These are phyloP conservation scores for Caenorhabditis uteleia DNA, from an alignment of 2,888 invertebrate species.

Conservation along the genomic window DNA sequence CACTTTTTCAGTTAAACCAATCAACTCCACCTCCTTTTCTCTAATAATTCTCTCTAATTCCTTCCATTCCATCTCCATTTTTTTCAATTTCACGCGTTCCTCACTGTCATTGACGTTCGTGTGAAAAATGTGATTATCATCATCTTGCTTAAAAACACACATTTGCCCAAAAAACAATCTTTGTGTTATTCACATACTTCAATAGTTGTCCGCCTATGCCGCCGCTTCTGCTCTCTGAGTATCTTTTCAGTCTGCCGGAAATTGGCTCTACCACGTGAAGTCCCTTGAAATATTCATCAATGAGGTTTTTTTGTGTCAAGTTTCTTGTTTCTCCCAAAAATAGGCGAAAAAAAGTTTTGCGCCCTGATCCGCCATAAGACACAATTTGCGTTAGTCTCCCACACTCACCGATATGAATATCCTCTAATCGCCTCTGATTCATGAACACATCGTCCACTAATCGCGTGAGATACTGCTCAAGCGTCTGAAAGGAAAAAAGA, in stretches of 20 bases:
- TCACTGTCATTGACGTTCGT: not conserved
- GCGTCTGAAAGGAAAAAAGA: slow-evolving; percentile 31
- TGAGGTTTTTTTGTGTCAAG: not conserved
- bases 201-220: slow-evolving; percentile 5
- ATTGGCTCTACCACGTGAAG: slow-evolving; percentile 21
- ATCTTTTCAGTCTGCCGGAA: slow-evolving; percentile 31
- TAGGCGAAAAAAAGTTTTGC: too few species aligned
- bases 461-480: slow-evolving; percentile 32
- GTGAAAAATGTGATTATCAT: too few species aligned
- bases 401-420: slow-evolving; percentile 30
- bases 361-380: too few species aligned
- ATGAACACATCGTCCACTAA: slow-evolving; percentile 35
- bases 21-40: not conserved
- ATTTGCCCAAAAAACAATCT: not conserved
- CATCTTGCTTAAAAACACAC: too few species aligned
- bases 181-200: slow-evolving; percentile 4
- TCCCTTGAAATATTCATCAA: slow-evolving; percentile 12
- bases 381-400: not conserved
- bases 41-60: not conserved
- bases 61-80: not conserved
- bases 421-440: slow-evolving; percentile 33
- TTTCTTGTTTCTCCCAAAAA: too few species aligned
- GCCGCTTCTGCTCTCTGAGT: slow-evolving; percentile 14
- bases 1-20: not conserved
- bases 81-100: not conserved